Conservation (phyloP, 2,888 invertebrate species). For the Dynastes grantii region DNA sequence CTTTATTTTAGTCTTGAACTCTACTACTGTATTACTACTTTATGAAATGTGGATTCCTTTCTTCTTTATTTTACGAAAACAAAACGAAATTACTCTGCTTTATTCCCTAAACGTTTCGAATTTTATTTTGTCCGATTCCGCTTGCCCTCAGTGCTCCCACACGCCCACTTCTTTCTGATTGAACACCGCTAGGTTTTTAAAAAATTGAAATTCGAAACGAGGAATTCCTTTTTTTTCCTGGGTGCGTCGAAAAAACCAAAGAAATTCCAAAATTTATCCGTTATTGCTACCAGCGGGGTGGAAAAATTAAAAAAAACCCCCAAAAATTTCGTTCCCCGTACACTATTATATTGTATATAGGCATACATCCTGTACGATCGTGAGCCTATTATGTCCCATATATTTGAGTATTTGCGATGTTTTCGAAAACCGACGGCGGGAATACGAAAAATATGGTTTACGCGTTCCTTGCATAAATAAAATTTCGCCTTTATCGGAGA, state of each 20-base stretch:
- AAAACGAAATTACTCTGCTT: conserved; percentile 6
- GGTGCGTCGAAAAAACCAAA: conserved; percentile 61
- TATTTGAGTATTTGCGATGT: conserved; percentile 9
- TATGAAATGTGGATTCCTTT: no score
- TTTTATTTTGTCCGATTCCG: conserved; percentile 25
- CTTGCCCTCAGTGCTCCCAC: conserved; percentile 15
- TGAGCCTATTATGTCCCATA: not conserved
- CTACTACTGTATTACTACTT: no score
- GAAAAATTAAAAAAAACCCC: no score
- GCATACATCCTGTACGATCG: not conserved
- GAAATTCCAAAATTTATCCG: conserved; percentile 58
- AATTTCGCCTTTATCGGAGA: not conserved
- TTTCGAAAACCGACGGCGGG: conserved; percentile 7
- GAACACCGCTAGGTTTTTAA: conserved; percentile 58
- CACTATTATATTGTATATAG: conserved; percentile 3
- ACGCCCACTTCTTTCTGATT: conserved; percentile 16
- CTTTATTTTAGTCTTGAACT: no score
- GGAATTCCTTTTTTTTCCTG: conserved; percentile 61
- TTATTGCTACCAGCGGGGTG: conserved; percentile 32
- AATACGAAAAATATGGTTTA: conserved; percentile 35
- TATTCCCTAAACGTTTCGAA: conserved; percentile 32
- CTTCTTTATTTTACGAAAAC: conserved; percentile 9
- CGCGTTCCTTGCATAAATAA: conserved; percentile 1
- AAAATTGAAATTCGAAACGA: conserved; percentile 58
- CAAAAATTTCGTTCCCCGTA: conserved; percentile 9